These are phyloP conservation scores for Drosophila kohkoa DNA, from an alignment of 1,140 invertebrate genomes.

Conservation along the genomic window DNA sequence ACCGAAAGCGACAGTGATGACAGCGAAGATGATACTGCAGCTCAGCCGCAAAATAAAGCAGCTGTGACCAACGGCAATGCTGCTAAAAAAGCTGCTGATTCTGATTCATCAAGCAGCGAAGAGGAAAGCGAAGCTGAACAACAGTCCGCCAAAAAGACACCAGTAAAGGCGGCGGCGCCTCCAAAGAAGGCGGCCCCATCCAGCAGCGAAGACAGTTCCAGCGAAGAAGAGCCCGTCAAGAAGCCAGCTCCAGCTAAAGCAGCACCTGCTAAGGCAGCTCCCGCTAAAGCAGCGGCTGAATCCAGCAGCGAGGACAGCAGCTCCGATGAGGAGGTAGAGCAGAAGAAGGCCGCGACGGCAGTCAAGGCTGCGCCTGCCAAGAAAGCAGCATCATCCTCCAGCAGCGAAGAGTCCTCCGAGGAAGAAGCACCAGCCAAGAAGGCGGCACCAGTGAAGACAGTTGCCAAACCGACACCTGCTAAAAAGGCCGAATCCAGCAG, in stretches of 20 bases:
- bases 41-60: neutral
- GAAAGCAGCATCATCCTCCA: conserved; percentile 61
- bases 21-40: conserved; percentile 24
- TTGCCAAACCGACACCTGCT: conserved; percentile 34
- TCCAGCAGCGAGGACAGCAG: conserved; percentile 62
- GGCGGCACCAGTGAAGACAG: conserved; percentile 51
- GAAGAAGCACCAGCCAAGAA: conserved; percentile 54
- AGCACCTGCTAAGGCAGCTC: conserved; percentile 49
- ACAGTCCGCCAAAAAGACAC: conserved; percentile 23
- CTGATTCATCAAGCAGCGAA: conserved; percentile 21
- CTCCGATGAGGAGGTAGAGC: conserved; percentile 58
- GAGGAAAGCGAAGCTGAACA: conserved; percentile 13
- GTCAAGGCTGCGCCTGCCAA: conserved; percentile 49
- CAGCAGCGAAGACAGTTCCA: conserved; percentile 46
- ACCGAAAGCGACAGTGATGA: conserved; percentile 65
- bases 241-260: conserved; percentile 42
- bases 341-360: conserved; percentile 32
- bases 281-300: conserved; percentile 11
- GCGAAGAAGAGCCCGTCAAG: conserved; percentile 29
- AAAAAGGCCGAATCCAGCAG: conserved; percentile 73
- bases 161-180: conserved; percentile 35
- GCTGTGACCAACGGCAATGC: conserved; percentile 21
- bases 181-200: conserved; percentile 42
- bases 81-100: neutral
- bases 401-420: conserved; percentile 63